Evolutionary conservation across 2,113 vertebrate species (phyloP), one percentile per base, ranked within the genome.

Genomic region (Paraplagusia blochii): DNA sequence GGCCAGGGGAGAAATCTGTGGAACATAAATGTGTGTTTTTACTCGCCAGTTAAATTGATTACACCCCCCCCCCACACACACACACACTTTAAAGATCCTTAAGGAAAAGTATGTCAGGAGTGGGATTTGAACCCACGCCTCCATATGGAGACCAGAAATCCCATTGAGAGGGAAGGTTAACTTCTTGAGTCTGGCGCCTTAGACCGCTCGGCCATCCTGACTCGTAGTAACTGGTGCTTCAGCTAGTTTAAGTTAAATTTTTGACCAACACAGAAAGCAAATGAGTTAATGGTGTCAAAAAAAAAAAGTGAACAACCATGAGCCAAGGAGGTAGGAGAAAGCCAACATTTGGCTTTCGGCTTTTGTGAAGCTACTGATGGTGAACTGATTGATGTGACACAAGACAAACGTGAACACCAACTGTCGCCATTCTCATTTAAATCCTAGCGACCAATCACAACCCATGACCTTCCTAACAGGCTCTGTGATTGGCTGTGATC

Each of bases 121-220:
- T 65, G 69, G 59, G n/a, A n/a, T 76, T 87, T 86, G 83, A 83
- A 40, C n/a, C n/a, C n/a, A n/a, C n/a, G n/a, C n/a, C n/a, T n/a
- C n/a, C n/a, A n/a, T n/a, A n/a, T n/a, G n/a, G n/a, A n/a, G n/a
- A n/a, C n/a, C n/a, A n/a, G n/a, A n/a, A n/a, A n/a, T n/a, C n/a
- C n/a, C n/a, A n/a, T n/a, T n/a, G n/a, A n/a, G n/a, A n/a, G n/a
- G n/a, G n/a, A n/a, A n/a, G n/a, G n/a, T n/a, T n/a, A n/a, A n/a
- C n/a, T n/a, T n/a, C 76, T 85, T 85, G 72, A 88, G 72, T 76
- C 75, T 79, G 77, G 79, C 57, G 59, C 59, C 54, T 71, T 87
- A 81, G 82, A 88, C 78, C 78, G 29, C 85, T 87, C 67, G 66
- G 79, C 85, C 83, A 85, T 86, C 73, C 86, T 82, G 86, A 84